Conservation (phyloP, 2,888 invertebrate species). For the Drosophila mimica region DNA sequence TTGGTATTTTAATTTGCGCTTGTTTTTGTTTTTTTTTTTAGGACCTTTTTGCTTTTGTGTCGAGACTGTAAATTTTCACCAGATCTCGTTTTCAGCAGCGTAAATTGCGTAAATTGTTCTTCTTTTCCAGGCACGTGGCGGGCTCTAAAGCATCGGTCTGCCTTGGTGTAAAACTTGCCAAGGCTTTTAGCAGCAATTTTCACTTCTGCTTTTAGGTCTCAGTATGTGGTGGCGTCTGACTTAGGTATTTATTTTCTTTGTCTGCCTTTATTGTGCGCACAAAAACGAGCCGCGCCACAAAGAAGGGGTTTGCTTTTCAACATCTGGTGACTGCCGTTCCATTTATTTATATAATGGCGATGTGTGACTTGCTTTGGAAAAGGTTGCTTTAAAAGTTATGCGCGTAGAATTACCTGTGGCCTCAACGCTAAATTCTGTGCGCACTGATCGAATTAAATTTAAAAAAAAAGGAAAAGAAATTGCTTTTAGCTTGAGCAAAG, state of each 20-base stretch:
- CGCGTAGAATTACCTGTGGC: slow-evolving; percentile 17
- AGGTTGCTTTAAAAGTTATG: slow-evolving; percentile 16
- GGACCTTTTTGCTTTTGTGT: slow-evolving; percentile 29
- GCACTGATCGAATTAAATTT: slow-evolving; percentile 32
- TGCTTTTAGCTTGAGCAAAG: slow-evolving; percentile 3
- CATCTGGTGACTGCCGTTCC: slow-evolving; percentile 29
- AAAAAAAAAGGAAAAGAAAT: not conserved
- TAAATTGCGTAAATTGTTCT: slow-evolving; percentile 54
- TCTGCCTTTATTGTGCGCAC: slow-evolving; percentile 41
- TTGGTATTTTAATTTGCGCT: slow-evolving; percentile 55
- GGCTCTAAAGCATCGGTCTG: not conserved
- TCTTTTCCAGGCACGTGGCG: slow-evolving; percentile 35
- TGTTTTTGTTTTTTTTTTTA: slow-evolving; percentile 37
- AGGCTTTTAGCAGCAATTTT: slow-evolving; percentile 37
- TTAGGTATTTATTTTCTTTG: slow-evolving; percentile 44
- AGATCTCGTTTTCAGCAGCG: slow-evolving; percentile 24
- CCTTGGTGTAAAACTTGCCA: slow-evolving; percentile 11
- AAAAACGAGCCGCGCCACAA: slow-evolving; percentile 9
- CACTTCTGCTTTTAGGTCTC: slow-evolving; percentile 11
- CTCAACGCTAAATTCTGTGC: not conserved
- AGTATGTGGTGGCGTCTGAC: slow-evolving; percentile 22
- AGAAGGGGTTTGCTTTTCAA: slow-evolving; percentile 39
- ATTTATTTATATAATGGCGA: slow-evolving; percentile 34
- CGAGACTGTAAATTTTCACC: slow-evolving; percentile 29
- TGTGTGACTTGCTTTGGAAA: slow-evolving; percentile 31